Evolutionary conservation across 30 jellyfish, hydroid and myxozoan species (phyloP).

Genomic region (Pelagia noctiluca): DNA sequence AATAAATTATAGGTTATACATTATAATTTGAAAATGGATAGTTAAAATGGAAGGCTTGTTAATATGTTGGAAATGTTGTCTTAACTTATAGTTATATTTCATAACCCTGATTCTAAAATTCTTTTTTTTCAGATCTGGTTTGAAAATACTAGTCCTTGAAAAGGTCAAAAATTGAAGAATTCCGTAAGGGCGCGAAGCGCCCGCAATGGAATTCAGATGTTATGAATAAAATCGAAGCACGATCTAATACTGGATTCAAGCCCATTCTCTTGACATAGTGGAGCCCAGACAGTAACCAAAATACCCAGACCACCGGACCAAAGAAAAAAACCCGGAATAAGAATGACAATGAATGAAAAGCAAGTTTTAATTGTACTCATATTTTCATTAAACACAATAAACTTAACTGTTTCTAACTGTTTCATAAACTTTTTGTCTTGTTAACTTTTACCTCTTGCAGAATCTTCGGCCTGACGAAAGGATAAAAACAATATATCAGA

Average conservation of each 20-base stretch:
- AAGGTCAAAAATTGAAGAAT: background rate
- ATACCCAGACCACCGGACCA: slow-evolving; percentile 1
- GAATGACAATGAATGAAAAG: background rate
- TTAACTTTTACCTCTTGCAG: background rate
- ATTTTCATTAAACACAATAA: background rate
- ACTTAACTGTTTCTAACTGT: background rate
- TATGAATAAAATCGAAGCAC: slow-evolving; percentile 25
- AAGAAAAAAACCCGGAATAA: background rate
- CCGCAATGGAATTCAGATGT: slow-evolving; percentile 15
- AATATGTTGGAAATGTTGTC: too few relatives aligned
- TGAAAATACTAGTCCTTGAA: too few relatives aligned
- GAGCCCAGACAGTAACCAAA: slow-evolving; percentile 16
- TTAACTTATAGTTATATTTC: too few relatives aligned
- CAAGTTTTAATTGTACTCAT: background rate
- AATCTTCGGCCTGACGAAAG: background rate
- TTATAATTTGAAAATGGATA: too few relatives aligned
- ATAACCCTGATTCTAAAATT: too few relatives aligned
- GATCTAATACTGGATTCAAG: slow-evolving; percentile 43
- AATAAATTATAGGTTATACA: too few relatives aligned
- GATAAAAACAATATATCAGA: background rate
- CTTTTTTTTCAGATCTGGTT: too few relatives aligned
- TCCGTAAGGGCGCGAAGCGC: slow-evolving; percentile 23
- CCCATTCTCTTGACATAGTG: slow-evolving; percentile 18
- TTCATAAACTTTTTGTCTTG: too few relatives aligned
- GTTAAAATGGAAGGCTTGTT: too few relatives aligned